Percentiles rank a stretch among this genome's conserved stretches.
These are phyloP conservation scores for Lucinisca nassula DNA, from an alignment of 2,888 invertebrate genomes.

Conservation along the genomic window DNA sequence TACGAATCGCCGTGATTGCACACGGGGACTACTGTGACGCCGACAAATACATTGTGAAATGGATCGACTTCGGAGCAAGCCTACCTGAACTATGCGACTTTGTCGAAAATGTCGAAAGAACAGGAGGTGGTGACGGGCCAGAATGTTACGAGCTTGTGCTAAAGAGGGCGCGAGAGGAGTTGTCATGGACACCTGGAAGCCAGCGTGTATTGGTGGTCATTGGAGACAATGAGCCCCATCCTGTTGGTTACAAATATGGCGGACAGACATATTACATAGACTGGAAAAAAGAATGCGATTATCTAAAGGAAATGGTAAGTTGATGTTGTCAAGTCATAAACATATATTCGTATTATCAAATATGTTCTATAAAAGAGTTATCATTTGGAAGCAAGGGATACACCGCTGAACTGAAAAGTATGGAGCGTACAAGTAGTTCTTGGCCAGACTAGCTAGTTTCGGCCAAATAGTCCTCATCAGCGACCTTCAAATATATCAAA, in stretches of 20 bases:
- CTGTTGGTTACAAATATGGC: constrained; percentile 69
- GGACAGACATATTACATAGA: constrained; percentile 76
- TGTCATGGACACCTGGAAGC: constrained; percentile 82
- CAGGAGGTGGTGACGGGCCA: constrained; percentile 82
- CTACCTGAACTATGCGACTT: constrained; percentile 77
- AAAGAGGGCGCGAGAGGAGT: constrained; percentile 72
- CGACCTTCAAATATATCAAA: too few species aligned
- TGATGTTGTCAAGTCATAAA: too few species aligned
- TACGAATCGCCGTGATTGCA: constrained; percentile 82
- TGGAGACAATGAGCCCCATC: constrained; percentile 81
- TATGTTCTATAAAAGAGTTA: too few species aligned
- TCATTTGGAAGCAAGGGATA: too few species aligned
- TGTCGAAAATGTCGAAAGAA: constrained; percentile 75
- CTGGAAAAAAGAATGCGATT: constrained; percentile 76
- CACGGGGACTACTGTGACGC: constrained; percentile 85
- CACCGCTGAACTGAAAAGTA: too few species aligned
- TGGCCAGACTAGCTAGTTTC: too few species aligned
- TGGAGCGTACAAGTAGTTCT: too few species aligned
- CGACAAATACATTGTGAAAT: constrained; percentile 80
- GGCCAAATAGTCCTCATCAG: too few species aligned
- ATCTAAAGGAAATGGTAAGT: constrained; percentile 71
- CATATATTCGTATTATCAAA: too few species aligned
- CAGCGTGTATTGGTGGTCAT: constrained; percentile 82
- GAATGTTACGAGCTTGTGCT: constrained; percentile 86
- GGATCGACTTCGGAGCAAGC: constrained; percentile 80